Evolutionary conservation across 2,888 invertebrate species (phyloP).

Genomic region (Watsonalla cultraria): DNA sequence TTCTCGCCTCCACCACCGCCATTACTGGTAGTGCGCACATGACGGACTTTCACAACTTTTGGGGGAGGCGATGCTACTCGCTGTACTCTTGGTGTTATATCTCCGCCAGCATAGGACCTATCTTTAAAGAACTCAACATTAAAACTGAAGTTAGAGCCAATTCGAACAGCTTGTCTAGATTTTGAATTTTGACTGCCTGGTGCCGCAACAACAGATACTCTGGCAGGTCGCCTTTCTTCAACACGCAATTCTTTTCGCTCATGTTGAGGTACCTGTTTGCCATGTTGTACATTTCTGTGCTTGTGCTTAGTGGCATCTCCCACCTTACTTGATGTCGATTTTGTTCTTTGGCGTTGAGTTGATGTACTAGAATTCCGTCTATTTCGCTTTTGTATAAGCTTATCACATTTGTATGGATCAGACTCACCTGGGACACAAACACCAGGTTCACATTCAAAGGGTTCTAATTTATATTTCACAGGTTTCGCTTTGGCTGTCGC

Average conservation of each 20-base stretch:
- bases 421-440: conserved; percentile 29
- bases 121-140: conserved; percentile 35
- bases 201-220: background rate
- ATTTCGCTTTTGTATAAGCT: conserved; percentile 12
- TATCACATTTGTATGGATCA: conserved; percentile 26
- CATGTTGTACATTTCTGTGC: background rate
- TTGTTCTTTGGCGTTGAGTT: conserved; percentile 1
- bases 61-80: background rate
- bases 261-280: background rate
- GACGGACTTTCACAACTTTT: conserved; percentile 2
- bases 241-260: background rate
- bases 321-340: background rate
- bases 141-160: conserved; percentile 35
- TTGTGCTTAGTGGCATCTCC: background rate
- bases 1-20: background rate
- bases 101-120: conserved; percentile 5
- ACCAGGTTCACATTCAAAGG: conserved; percentile 28
- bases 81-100: conserved; percentile 1
- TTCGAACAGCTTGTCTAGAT: conserved; percentile 26
- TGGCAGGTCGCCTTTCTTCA: background rate
- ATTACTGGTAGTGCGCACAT: background rate
- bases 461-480: conserved; percentile 8
- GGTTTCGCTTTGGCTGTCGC: conserved; percentile 3
- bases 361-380: conserved; percentile 8
- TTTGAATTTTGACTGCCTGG: background rate